These are phyloP conservation scores for Aratinga solstitialis DNA, from an alignment of 2,797 vertebrate genomes.

Conservation along the genomic window DNA sequence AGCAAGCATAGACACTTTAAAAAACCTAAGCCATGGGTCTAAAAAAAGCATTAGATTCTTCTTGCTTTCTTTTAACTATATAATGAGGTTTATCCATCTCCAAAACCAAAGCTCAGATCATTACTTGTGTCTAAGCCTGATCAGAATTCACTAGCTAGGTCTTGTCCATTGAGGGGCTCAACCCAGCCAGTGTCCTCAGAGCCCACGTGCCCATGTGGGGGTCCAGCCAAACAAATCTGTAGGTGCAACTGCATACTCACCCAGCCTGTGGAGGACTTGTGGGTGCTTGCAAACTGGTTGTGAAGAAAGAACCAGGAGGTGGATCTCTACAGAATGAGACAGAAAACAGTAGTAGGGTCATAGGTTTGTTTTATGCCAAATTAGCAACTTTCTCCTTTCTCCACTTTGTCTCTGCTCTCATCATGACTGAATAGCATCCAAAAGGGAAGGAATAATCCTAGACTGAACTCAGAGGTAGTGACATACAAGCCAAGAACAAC, in stretches of 20 bases:
- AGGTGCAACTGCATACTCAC: not conserved
- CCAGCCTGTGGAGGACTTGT: rapidly evolving
- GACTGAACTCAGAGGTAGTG: not conserved
- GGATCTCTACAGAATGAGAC: not conserved
- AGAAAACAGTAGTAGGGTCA: not conserved
- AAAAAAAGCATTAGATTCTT: not conserved
- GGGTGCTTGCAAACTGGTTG: not conserved
- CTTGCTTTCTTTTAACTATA: not conserved
- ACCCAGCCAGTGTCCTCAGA: not conserved
- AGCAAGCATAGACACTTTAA: not conserved
- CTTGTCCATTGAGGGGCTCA: not conserved
- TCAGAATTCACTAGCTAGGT: not conserved
- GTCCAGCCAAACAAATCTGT: not conserved
- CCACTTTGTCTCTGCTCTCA: not conserved
- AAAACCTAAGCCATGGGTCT: not conserved
- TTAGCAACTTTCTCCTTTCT: not conserved
- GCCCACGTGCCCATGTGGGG: not conserved
- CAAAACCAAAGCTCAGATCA: not conserved
- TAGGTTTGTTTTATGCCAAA: not conserved
- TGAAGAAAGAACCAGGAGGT: not conserved
- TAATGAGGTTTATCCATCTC: not conserved
- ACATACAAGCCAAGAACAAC: not conserved
- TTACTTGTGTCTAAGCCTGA: not conserved
- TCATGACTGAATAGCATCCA: not conserved
- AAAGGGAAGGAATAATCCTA: not conserved